Percentiles rank a stretch among this genome's conserved stretches.
Evolutionary conservation across 2,797 vertebrate species (phyloP).

Genomic region (Myotis pilosus): DNA sequence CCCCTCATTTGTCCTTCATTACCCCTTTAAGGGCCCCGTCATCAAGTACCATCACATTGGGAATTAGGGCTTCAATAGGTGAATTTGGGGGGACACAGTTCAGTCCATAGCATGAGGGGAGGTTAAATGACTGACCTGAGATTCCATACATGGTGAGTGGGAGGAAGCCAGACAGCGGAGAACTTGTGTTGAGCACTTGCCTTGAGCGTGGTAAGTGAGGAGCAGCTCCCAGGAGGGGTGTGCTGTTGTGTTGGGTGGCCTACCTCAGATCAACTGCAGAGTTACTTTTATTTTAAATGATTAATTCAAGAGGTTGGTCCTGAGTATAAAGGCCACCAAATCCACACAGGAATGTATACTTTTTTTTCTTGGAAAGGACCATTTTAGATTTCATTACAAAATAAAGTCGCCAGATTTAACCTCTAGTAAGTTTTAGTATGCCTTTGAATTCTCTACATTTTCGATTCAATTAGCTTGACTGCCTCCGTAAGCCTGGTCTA

Average conservation of each 20-base stretch:
- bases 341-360: background rate
- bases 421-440: background rate
- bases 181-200: no score
- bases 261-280: background rate
- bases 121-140: background rate
- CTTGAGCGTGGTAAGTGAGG: background rate
- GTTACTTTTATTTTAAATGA: background rate
- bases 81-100: background rate
- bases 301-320: background rate
- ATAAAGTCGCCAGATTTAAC: background rate
- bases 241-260: background rate
- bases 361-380: background rate
- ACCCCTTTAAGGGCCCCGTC: background rate
- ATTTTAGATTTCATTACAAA: slow-evolving; percentile 16
- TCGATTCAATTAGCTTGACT: slow-evolving; percentile 45
- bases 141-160: background rate
- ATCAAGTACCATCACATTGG: background rate
- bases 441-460: slow-evolving; percentile 22
- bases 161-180: background rate
- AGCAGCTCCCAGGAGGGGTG: background rate
- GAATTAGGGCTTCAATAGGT: background rate
- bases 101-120: background rate
- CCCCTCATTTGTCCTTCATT: background rate
- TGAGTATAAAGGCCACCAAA: background rate
- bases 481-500: slow-evolving; percentile 52